Percentiles rank a stretch among this genome's conserved stretches.
Evolutionary conservation across 2,888 invertebrate species (phyloP).

Genomic region (Acleris cristana): DNA sequence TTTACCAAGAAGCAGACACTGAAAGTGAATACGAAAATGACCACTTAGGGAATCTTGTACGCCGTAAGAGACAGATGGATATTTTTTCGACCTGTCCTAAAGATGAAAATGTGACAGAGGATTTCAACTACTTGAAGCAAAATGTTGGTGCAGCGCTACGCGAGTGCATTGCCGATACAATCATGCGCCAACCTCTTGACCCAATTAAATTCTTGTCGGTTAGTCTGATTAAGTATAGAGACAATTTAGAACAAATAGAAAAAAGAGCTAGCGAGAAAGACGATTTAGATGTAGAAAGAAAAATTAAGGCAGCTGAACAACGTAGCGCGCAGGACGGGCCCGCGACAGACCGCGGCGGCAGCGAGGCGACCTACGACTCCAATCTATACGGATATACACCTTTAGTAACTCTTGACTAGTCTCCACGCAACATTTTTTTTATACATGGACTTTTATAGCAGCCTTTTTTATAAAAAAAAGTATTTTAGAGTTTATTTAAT

Average conservation of each 20-base stretch:
- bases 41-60: slow-evolving; percentile 76
- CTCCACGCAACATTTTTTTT: too few relatives aligned
- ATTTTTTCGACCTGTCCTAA: slow-evolving; percentile 67
- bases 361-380: slow-evolving; percentile 74
- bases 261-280: slow-evolving; percentile 61
- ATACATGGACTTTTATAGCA: too few relatives aligned
- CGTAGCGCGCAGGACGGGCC: slow-evolving; percentile 64
- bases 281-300: slow-evolving; percentile 63
- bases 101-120: slow-evolving; percentile 71
- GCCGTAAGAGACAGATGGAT: slow-evolving; percentile 67
- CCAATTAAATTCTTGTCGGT: slow-evolving; percentile 71
- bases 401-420: too few relatives aligned
- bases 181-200: slow-evolving; percentile 72
- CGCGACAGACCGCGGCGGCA: slow-evolving; percentile 65
- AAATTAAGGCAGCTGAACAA: slow-evolving; percentile 62
- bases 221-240: slow-evolving; percentile 65
- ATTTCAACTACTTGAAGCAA: slow-evolving; percentile 71
- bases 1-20: slow-evolving; percentile 69
- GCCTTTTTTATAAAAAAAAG: too few relatives aligned
- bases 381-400: slow-evolving; percentile 65
- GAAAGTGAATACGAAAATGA: slow-evolving; percentile 77
- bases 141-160: slow-evolving; percentile 69
- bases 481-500: too few relatives aligned
- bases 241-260: slow-evolving; percentile 68
- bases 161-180: slow-evolving; percentile 67